Evolutionary conservation across 1,140 invertebrate genomes (phyloP).

Genomic region (Psix sp.): DNA sequence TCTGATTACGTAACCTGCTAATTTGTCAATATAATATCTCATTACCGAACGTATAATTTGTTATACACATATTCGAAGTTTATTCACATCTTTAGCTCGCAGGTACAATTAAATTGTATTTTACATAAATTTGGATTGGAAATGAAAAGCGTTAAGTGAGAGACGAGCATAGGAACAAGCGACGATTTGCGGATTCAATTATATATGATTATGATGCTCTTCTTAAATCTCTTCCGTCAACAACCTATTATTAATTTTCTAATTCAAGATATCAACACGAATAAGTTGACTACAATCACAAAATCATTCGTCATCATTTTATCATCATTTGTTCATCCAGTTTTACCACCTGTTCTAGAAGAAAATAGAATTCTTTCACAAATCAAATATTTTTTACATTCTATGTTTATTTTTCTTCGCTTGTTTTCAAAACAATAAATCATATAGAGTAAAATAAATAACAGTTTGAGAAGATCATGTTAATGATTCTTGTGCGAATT

Average conservation of each 20-base stretch:
- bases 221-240: neutral
- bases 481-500: constrained; percentile 6
- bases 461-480: constrained; percentile 3
- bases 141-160: constrained; percentile 23
- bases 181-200: constrained; percentile 20
- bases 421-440: too few relatives aligned
- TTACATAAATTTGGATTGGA: constrained; percentile 47
- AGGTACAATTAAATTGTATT: constrained; percentile 36
- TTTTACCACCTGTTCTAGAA: too few relatives aligned
- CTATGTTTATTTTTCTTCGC: too few relatives aligned
- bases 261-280: too few relatives aligned
- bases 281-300: too few relatives aligned
- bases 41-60: constrained; percentile 40
- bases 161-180: neutral
- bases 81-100: constrained; percentile 45
- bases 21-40: constrained; percentile 56
- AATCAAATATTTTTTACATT: too few relatives aligned
- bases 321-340: too few relatives aligned
- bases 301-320: too few relatives aligned
- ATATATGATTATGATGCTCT: constrained; percentile 9
- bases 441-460: too few relatives aligned
- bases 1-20: constrained; percentile 35
- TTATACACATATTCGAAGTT: constrained; percentile 42
- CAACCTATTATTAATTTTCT: too few relatives aligned
- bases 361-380: too few relatives aligned